Evolutionary conservation across 2,113 vertebrate genomes (phyloP).

Genomic region (Microcebus griseorufus): DNA sequence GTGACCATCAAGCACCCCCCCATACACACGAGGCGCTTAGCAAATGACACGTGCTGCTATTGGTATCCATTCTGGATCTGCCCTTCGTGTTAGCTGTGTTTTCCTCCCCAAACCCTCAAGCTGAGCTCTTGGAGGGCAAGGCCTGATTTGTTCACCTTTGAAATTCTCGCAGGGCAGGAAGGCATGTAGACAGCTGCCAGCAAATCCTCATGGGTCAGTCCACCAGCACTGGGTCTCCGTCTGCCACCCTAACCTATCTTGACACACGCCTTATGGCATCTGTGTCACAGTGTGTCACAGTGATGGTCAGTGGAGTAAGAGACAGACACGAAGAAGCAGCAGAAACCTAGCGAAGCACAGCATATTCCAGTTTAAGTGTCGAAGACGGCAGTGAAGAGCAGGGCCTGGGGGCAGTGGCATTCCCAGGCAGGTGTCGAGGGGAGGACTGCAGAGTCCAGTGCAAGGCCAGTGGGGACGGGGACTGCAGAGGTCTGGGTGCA

Average conservation of each 20-base stretch:
- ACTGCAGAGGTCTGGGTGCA: not conserved
- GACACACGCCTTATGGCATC: not conserved
- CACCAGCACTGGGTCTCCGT: not conserved
- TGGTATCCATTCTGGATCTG: not conserved
- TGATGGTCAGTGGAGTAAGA: not conserved
- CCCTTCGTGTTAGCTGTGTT: not conserved
- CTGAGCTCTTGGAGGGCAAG: not conserved
- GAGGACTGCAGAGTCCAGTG: not conserved
- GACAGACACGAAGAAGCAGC: not conserved
- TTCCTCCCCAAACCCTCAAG: not conserved
- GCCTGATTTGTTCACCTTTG: not conserved
- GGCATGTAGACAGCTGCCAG: not conserved
- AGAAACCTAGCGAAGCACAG: not conserved
- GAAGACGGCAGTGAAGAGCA: not conserved
- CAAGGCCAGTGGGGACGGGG: not conserved
- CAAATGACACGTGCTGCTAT: fast-evolving
- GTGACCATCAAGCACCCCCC: not conserved
- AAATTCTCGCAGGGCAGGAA: not conserved
- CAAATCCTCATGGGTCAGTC: not conserved
- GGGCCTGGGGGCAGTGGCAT: not conserved
- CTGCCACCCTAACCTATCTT: not conserved
- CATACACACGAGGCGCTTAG: not conserved
- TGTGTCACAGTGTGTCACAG: fast-evolving
- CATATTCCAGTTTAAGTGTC: not conserved
- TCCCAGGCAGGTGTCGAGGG: not conserved